Evolutionary conservation across 1,140 invertebrate genomes (phyloP).

Genomic region (Argopecten irradians): DNA sequence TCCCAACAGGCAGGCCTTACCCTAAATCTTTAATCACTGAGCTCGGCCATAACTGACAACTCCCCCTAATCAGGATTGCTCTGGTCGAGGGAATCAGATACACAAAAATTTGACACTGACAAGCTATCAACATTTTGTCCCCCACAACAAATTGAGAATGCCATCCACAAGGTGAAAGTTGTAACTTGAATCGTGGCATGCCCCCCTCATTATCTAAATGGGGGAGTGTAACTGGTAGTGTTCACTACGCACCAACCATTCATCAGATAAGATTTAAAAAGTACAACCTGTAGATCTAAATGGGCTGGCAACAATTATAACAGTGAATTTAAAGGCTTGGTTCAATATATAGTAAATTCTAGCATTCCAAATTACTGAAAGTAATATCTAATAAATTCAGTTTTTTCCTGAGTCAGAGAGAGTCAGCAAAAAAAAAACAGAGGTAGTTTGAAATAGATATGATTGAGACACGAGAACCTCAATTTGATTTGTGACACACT

Average conservation of each 20-base stretch:
- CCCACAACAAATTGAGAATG: conserved; percentile 14
- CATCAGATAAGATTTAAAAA: background rate
- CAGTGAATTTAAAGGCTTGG: background rate
- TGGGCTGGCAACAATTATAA: background rate
- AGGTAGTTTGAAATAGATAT: background rate
- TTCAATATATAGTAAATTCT: background rate
- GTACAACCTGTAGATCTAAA: background rate
- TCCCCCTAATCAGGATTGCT: background rate
- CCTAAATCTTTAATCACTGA: conserved; percentile 15
- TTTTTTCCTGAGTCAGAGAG: background rate
- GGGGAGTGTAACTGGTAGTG: conserved; percentile 11
- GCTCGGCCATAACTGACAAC: background rate
- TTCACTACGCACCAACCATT: background rate
- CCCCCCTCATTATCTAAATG: conserved; percentile 14
- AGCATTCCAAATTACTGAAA: no score
- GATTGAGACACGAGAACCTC: background rate
- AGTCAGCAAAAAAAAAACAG: background rate
- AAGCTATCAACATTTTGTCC: conserved; percentile 15
- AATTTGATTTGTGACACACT: no score
- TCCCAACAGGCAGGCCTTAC: background rate
- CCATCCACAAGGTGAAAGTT: conserved; percentile 20
- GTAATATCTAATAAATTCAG: background rate
- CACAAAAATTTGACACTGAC: conserved; percentile 21
- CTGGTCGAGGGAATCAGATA: background rate
- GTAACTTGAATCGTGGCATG: background rate